Evolutionary conservation across 2,113 vertebrate species (phyloP), one percentile per base, ranked within the genome.

Genomic region (Cacatua alba): DNA sequence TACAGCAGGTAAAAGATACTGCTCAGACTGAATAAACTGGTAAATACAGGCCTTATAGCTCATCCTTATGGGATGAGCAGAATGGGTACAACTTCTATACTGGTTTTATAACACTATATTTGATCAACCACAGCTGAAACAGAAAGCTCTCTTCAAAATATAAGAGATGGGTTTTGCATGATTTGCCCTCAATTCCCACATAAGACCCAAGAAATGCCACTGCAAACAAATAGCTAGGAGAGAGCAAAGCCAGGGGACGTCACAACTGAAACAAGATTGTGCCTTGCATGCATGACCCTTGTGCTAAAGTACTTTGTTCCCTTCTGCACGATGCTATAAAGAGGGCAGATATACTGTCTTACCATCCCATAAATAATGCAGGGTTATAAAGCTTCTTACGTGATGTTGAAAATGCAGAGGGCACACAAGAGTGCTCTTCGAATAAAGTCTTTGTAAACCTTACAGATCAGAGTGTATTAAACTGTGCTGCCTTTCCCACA

Each of bases 341-440:
- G 95, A 96, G 95, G 96, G 95, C 95, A 96, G 63, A 75, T 77
- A 88, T 84, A 91, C 94, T 85, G 83, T 92, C 89, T 94, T 96
- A 96, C 94, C 91, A 96, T 59, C 37, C 78, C 72, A 96, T 96
- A 96, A 97, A 96, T 96, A 97, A 97, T 97, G 91, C 96, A 96
- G 92, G 44, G 49, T 80, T 94, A 65, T 82, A 94, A 94, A 96
- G 96, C 92, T 92, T 82, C 94, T 94, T 95, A 91, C 76, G 81
- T 94, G 62, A 91, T 80, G 83, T 25, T 85, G 92, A 85, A 94
- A 94, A 96, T 17, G 59, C 83, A 89, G 91, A 94, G 82, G 70
- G 67, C 91, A 94, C 88, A 92, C 77, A 59, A 55, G 77, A 94
- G 57, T 65, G 91, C 74, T 96, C 81, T 96, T 85, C 55, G 83